phyloP scores from a whole-genome alignment of 2,888 invertebrate genomes.

The Mesorhabditis belari region DNA sequence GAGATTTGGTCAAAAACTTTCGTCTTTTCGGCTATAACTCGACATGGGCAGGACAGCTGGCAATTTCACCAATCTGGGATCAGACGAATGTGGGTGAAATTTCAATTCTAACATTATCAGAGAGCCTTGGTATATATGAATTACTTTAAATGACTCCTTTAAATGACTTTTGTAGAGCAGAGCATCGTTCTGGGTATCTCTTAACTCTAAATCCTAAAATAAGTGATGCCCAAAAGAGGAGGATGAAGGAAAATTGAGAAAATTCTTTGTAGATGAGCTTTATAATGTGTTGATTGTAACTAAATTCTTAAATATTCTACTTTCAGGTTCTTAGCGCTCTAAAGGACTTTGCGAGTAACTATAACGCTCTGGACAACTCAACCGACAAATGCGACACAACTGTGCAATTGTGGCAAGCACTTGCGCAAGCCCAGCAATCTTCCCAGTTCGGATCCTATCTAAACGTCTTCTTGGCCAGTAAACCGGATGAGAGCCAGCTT shows the following conservation, averaged over 20 bases:
- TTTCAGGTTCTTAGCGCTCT: conserved; percentile 13
- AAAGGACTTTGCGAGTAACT: conserved; percentile 4
- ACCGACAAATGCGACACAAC: not conserved
- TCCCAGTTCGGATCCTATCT: conserved; percentile 22
- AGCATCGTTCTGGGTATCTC: no score
- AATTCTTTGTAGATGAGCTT: no score
- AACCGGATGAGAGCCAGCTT: not conserved
- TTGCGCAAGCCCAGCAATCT: conserved; percentile 16
- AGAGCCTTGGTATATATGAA: no score
- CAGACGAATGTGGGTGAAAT: no score
- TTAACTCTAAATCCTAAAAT: no score
- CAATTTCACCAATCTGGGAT: conserved; percentile 11
- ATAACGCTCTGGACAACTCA: not conserved
- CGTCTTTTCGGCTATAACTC: conserved; percentile 33
- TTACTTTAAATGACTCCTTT: no score
- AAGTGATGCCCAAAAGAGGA: no score
- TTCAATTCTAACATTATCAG: no score
- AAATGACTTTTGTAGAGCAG: no score
- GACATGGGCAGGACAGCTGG: conserved; percentile 30
- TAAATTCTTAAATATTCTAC: no score
- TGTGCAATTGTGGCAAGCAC: conserved; percentile 21
- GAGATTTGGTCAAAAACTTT: conserved; percentile 26
- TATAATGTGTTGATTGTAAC: no score
- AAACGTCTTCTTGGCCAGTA: conserved; percentile 23
- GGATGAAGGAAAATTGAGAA: no score